Evolutionary conservation across 2,797 vertebrate genomes (phyloP).

Genomic region (Tokudaia muenninki): DNA sequence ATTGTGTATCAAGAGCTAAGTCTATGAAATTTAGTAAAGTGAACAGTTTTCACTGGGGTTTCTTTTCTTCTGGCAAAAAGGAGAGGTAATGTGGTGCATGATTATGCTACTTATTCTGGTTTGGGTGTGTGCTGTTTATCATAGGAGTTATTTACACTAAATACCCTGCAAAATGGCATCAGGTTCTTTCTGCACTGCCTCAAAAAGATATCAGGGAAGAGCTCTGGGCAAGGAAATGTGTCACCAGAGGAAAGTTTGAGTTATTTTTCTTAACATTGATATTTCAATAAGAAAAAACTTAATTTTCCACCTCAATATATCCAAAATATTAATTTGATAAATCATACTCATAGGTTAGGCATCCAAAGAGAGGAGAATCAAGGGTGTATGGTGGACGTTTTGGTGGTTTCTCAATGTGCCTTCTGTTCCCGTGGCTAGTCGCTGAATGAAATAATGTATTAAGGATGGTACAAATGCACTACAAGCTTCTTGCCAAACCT

Average conservation of each 20-base stretch:
- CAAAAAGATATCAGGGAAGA: not conserved
- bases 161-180: slow-evolving; percentile 2
- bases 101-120: not conserved
- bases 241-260: not conserved
- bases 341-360: not conserved
- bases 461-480: not conserved
- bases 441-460: not conserved
- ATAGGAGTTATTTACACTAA: not conserved
- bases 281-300: not conserved
- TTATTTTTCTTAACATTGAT: not conserved
- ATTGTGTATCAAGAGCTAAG: slow-evolving; percentile 1
- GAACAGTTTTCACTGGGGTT: slow-evolving; percentile 49
- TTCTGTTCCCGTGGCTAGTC: not conserved
- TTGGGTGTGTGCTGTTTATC: not conserved
- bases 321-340: slow-evolving; percentile 10
- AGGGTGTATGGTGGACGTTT: not conserved
- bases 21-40: slow-evolving; percentile 47
- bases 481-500: not conserved
- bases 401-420: not conserved
- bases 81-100: not conserved
- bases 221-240: not conserved
- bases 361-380: not conserved
- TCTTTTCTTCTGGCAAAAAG: not conserved
- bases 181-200: not conserved
- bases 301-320: not conserved